Evolutionary conservation across 2,113 vertebrate genomes (phyloP).

Genomic region (Pygathrix nemaeus): DNA sequence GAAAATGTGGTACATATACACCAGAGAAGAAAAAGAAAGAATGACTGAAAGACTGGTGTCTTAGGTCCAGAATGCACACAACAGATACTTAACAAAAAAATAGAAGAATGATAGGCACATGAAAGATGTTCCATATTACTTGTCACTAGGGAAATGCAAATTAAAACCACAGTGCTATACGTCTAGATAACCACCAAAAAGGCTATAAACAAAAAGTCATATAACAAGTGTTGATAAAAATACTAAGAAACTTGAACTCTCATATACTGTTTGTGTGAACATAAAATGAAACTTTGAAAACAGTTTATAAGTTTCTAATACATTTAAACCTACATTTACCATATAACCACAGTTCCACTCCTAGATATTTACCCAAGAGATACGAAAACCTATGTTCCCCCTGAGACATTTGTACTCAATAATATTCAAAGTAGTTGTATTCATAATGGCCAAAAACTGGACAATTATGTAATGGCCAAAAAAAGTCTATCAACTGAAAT

Average conservation of each 20-base stretch:
- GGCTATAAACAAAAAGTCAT: background rate
- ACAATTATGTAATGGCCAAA: background rate
- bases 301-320: background rate
- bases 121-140: background rate
- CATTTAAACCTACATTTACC: background rate
- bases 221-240: background rate
- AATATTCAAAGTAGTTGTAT: background rate
- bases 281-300: background rate
- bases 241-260: background rate
- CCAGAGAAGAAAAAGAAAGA: background rate
- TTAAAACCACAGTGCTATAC: background rate
- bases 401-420: background rate
- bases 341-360: background rate
- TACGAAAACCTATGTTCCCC: background rate
- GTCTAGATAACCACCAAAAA: background rate
- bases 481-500: background rate
- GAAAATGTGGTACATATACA: no score
- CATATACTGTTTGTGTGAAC: background rate
- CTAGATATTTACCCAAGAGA: background rate
- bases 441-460: background rate
- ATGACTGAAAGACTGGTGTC: background rate
- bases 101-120: background rate
- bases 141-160: background rate
- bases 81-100: background rate
- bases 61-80: background rate